Percentiles rank a stretch among this genome's conserved stretches.
Conservation (phyloP, 2,797 vertebrate species). For the Ara ararauna region DNA sequence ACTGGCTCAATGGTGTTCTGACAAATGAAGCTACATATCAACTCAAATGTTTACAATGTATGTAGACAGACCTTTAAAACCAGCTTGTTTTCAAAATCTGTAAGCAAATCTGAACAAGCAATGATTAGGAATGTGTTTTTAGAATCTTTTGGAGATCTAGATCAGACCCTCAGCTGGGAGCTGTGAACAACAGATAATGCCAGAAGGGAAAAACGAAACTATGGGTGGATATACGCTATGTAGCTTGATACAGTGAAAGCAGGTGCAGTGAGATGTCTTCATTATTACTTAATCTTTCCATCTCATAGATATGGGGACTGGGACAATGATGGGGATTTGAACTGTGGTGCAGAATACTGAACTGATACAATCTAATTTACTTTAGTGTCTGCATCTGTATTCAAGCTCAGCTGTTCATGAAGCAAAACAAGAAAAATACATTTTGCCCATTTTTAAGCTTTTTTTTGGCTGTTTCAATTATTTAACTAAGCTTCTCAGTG, state of each 20-base stretch:
- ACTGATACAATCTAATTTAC: slow-evolving; percentile 53
- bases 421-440: slow-evolving; percentile 44
- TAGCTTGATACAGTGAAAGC: slow-evolving; percentile 17
- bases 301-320: slow-evolving; percentile 36
- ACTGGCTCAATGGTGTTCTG: background rate
- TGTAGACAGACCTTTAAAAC: background rate
- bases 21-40: background rate
- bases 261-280: slow-evolving; percentile 63
- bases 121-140: background rate
- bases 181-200: background rate
- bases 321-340: slow-evolving; percentile 36
- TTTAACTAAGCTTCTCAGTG: slow-evolving; percentile 15
- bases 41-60: background rate
- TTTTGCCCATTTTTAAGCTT: slow-evolving; percentile 1
- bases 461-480: slow-evolving; percentile 38
- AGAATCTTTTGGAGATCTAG: background rate
- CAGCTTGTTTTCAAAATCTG: slow-evolving; percentile 13
- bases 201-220: background rate
- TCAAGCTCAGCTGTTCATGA: slow-evolving; percentile 50
- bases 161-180: background rate
- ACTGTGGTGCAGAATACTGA: slow-evolving; percentile 45
- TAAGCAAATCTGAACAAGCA: background rate
- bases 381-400: slow-evolving; percentile 56
- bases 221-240: background rate
- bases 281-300: slow-evolving; percentile 67